A percentile compares a stretch with the other conserved stretches of the same genome.
These are phyloP conservation scores for Terrapene triunguis DNA, from an alignment of 2,113 vertebrate species.

Conservation along the genomic window DNA sequence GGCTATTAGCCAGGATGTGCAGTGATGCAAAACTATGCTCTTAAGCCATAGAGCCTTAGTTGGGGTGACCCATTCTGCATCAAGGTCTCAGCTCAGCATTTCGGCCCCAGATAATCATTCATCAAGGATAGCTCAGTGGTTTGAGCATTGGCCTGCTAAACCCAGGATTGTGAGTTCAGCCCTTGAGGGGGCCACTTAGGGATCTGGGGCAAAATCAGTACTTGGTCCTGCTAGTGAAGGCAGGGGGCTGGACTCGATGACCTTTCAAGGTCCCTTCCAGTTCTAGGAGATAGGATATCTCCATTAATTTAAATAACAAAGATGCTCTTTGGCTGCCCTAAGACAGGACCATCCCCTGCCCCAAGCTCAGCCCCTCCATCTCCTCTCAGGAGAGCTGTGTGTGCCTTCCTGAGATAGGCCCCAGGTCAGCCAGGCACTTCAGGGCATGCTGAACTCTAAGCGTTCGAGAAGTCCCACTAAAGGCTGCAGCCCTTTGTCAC, in stretches of 20 bases:
- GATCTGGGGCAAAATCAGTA: too few relatives aligned
- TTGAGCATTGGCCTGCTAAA: too few relatives aligned
- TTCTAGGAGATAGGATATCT: too few relatives aligned
- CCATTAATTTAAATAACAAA: not conserved
- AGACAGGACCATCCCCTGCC: not conserved
- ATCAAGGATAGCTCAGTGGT: not conserved
- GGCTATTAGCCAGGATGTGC: too few relatives aligned
- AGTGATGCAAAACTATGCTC: too few relatives aligned
- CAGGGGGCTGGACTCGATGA: too few relatives aligned
- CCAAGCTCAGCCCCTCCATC: not conserved
- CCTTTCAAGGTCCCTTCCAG: too few relatives aligned
- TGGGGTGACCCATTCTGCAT: not conserved
- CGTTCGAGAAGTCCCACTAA: not conserved
- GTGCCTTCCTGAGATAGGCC: constrained; percentile 11
- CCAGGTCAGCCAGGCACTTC: constrained; percentile 1
- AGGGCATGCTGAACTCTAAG: not conserved
- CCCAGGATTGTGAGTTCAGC: too few relatives aligned
- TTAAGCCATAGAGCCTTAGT: not conserved
- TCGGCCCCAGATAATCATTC: not conserved
- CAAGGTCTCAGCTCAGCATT: constrained; percentile 41
- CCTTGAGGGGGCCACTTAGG: too few relatives aligned
- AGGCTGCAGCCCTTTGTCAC: not conserved
- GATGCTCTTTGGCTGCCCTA: constrained; percentile 2
- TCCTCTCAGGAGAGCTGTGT: not conserved
- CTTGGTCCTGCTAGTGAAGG: too few relatives aligned